Evolutionary conservation across 2,113 vertebrate genomes (phyloP), one percentile per base, ranked within the genome.

Genomic region (Pardalotus punctatus): DNA sequence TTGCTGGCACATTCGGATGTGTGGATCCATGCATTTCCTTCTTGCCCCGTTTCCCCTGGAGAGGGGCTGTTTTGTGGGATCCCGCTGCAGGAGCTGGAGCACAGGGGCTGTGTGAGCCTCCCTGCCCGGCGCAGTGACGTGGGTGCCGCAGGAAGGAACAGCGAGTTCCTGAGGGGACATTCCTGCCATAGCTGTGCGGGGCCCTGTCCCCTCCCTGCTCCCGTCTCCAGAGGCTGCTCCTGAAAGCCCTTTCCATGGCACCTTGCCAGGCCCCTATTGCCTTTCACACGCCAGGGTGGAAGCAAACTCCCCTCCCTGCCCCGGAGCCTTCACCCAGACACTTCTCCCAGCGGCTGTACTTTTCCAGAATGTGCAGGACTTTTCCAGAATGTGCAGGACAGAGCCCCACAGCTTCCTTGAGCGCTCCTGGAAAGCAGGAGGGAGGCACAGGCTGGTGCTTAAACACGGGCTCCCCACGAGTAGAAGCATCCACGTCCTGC

Each of bases 81-180:
- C 54, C 3, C 66, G 50, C 48, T 1, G 38, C 62, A 62, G 72
- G 69, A 76, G 81, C 73, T 9, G 70, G 67, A 88, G 86, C 79
- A 28, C 42, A 53, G 91, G 91, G 77, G 54, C 92, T 45, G 58
- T 57, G 51, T 0, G 23, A 91, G 80, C 87, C 87, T 69, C 45
- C 94, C 95, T 93, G 92, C 77, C 94, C 48, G 18, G 62, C 83
- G 1, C 43, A 45, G 64, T 97, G 97, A 97, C 93, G 96, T 77
- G 4, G 76, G 70, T 6, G 43, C 74, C 4, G 33, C 95, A 97
- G 96, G 97, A 97, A 97, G 95, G 97, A 97, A 97, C 97, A 91
- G 88, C 19, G 17, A 86, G 97, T 97, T 97, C 97, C 97, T 97
- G 94, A 93, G 95, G 95, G 96, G 95, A 97, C 97, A 96, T 97